Evolutionary conservation across 2,888 invertebrate genomes (phyloP).

Genomic region (Phoenoteleia sp.): DNA sequence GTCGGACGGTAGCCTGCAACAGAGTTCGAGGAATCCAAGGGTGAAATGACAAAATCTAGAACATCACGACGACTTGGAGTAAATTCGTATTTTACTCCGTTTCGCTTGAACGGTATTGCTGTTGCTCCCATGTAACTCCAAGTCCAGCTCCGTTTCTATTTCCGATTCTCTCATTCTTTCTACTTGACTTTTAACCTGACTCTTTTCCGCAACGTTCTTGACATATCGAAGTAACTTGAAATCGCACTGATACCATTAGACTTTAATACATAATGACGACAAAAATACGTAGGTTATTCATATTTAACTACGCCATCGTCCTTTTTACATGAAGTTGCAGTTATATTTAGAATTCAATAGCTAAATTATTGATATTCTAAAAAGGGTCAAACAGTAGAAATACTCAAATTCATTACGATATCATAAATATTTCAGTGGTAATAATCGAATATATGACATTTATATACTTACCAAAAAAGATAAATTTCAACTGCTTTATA

Average conservation of each 20-base stretch:
- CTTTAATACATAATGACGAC: conserved; percentile 14
- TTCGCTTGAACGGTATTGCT: conserved; percentile 68
- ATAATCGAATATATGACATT: neutral
- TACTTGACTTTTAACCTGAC: conserved; percentile 25
- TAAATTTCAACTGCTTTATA: conserved; percentile 3
- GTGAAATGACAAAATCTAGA: conserved; percentile 72
- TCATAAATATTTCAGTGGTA: conserved; percentile 21
- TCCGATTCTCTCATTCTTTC: conserved; percentile 49
- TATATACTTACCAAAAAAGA: too few relatives aligned
- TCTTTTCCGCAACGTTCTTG: conserved; percentile 19
- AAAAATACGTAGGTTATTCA: neutral
- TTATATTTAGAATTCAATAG: too few relatives aligned
- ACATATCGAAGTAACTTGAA: conserved; percentile 14
- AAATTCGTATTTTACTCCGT: conserved; percentile 76
- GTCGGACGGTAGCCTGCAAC: conserved; percentile 63
- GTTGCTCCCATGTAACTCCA: conserved; percentile 57
- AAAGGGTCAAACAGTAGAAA: neutral
- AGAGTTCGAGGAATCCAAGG: conserved; percentile 70
- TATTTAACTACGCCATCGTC: neutral
- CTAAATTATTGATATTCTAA: too few relatives aligned
- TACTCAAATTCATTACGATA: conserved; percentile 14
- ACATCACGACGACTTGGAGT: conserved; percentile 69
- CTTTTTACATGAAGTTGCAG: neutral
- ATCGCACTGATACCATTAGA: neutral
- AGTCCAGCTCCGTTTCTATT: conserved; percentile 50